phyloP scores from a whole-genome alignment of 2,113 vertebrate species.

The Bucco capensis region DNA sequence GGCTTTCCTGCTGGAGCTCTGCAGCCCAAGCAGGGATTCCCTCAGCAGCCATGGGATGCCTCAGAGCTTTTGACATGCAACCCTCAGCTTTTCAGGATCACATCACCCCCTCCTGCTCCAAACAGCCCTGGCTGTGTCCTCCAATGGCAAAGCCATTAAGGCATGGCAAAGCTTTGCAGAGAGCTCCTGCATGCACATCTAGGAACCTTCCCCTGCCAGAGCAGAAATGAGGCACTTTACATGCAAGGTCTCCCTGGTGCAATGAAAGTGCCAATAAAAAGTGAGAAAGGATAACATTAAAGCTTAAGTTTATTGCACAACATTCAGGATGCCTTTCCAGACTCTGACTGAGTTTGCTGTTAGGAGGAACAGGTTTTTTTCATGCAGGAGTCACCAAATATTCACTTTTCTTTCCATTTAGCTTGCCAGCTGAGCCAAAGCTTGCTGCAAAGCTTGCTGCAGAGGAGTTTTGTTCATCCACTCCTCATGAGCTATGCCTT shows the following conservation, averaged over 20 bases:
- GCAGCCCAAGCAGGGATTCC: not conserved
- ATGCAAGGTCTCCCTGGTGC: not conserved
- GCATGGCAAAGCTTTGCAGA: not conserved
- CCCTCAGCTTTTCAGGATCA: not conserved
- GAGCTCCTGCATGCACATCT: not conserved
- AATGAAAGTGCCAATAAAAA: not conserved
- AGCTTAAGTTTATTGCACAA: not conserved
- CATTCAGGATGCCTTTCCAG: not conserved
- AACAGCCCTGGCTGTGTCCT: not conserved
- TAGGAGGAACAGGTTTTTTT: not conserved
- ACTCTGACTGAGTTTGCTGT: not conserved
- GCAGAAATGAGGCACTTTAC: conserved; percentile 3
- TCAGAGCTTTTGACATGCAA: too few species aligned
- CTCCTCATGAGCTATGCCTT: not conserved
- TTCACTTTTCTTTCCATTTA: not conserved
- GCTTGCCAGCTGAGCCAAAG: not conserved
- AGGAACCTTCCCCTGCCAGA: not conserved
- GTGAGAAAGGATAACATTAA: not conserved
- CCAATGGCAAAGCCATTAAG: not conserved
- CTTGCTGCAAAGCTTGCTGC: not conserved
- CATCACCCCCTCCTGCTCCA: not conserved
- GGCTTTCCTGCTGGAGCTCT: not conserved
- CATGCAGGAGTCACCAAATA: not conserved
- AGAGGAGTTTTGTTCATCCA: not conserved
- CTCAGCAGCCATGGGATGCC: too few species aligned